Evolutionary conservation across 2,888 invertebrate species (phyloP), one percentile per base, ranked within the genome.

Genomic region (Sabellastarte sp.): DNA sequence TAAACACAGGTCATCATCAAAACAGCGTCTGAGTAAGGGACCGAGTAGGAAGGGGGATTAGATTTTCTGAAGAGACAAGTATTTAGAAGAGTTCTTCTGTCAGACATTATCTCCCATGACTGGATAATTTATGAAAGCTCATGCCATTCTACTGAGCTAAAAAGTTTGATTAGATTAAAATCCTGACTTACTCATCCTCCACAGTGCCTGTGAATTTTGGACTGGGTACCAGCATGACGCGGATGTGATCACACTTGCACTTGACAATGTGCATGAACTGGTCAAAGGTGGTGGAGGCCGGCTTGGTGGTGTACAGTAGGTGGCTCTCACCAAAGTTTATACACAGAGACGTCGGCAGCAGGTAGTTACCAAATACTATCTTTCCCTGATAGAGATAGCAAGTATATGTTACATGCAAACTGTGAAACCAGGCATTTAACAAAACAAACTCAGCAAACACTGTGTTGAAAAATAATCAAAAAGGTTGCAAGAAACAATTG

Each of bases 211-310:
- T 89, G 83, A 95, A 97, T 79, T 95, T 95, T 1, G 93, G 93
- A 86, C 95, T 95, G 24, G 95, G 95, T n/a, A 95, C 95, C 69
- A 98, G 87, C 86, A 96, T 92, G 0, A 96, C 86, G 74, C 94
- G 92, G 69, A 95, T 92, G 85, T 95, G 97, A 83, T 98, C 97
- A 3, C 93, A 92, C 84, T 93, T 93, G 65, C 92, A 93, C 85
- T 95, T 96, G 10, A 93, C 90, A 76, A 95, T 93, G 84, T 97
- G 96, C 94, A 96, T 96, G 73, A 96, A 92, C 82, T 92, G 89
- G 84, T 97, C 97, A 68, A 95, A 87, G 32, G 91, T 90, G 20
- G 95, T 95, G 1, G 94, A 93, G 0, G 96, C 93, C 3, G 95
- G 94, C 83, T 95, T 95, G 4, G 95, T 95, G 67, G 96, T 95